Evolutionary conservation across 2,888 invertebrate species (phyloP).

Genomic region (Ectemnius cavifrons): DNA sequence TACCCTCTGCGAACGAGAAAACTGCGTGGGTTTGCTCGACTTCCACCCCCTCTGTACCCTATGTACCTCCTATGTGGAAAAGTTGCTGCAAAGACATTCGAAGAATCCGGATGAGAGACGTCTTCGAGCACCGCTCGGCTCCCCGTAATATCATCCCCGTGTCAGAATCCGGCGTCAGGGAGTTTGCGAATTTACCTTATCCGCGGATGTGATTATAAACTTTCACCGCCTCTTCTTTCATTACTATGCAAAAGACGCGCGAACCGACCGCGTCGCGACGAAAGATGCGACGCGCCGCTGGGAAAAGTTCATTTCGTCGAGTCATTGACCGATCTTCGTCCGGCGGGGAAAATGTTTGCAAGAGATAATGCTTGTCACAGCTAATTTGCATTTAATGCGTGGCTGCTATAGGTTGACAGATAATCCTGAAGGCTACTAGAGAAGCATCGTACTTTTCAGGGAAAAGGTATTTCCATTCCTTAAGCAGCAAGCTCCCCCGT

Average conservation of each 20-base stretch:
- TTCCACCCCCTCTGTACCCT: too few species aligned
- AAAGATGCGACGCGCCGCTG: background rate
- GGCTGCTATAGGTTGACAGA: constrained; percentile 21
- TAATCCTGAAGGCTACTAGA: constrained; percentile 29
- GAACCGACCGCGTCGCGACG: background rate
- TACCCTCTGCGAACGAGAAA: constrained; percentile 10
- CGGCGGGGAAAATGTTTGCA: background rate
- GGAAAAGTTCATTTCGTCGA: constrained; percentile 2
- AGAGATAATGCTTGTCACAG: constrained; percentile 1
- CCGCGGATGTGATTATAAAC: constrained; percentile 3
- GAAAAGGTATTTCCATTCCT: constrained; percentile 48
- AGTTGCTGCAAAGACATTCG: constrained; percentile 32
- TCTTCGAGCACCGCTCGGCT: constrained; percentile 12
- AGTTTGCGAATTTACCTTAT: constrained; percentile 25
- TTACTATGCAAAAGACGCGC: constrained; percentile 15
- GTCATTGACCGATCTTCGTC: background rate
- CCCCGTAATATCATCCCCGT: background rate
- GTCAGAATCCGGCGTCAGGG: constrained; percentile 5
- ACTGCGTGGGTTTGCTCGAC: background rate
- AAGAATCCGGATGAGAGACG: constrained; percentile 31
- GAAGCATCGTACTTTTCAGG: constrained; percentile 22
- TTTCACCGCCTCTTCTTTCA: constrained; percentile 9
- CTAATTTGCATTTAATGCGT: constrained; percentile 29
- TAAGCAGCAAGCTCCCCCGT: constrained; percentile 45
- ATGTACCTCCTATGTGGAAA: constrained; percentile 15